Evolutionary conservation across 1,140 invertebrate species (phyloP).

Genomic region (Stegodyphus mimosarum): DNA sequence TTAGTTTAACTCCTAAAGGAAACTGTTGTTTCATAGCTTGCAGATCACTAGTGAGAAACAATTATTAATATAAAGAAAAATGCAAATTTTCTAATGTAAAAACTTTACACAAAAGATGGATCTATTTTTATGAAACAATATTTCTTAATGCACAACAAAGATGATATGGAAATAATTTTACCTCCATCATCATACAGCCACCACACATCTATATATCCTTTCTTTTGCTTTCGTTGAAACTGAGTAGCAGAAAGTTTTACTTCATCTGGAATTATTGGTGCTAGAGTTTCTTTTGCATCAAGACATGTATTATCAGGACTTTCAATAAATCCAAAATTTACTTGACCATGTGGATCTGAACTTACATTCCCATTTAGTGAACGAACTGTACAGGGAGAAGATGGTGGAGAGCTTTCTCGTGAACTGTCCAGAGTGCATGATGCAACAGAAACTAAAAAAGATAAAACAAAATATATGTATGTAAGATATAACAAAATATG

Average conservation of each 20-base stretch:
- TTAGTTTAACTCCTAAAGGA: too few species aligned
- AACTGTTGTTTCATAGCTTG: too few species aligned
- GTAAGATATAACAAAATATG: too few species aligned
- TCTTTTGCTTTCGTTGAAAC: conserved; percentile 66
- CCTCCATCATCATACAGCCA: conserved; percentile 75
- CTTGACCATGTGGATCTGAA: conserved; percentile 29
- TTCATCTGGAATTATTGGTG: conserved; percentile 60
- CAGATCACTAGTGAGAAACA: too few species aligned
- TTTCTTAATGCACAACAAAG: too few species aligned
- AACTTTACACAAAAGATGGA: background rate
- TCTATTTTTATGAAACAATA: too few species aligned
- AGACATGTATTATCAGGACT: background rate
- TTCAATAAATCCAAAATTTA: conserved; percentile 15
- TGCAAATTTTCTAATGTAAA: background rate
- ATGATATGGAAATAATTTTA: conserved; percentile 50
- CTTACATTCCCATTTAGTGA: conserved; percentile 2
- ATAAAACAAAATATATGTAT: background rate
- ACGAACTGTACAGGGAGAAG: conserved; percentile 42
- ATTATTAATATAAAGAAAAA: too few species aligned
- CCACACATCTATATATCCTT: conserved; percentile 76
- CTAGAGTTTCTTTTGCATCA: background rate
- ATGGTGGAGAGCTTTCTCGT: conserved; percentile 59
- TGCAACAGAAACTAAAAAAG: conserved; percentile 29
- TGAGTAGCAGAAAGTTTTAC: conserved; percentile 61
- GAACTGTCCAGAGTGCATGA: conserved; percentile 58